Base-by-base conservation (phyloP, 2,888 invertebrate genomes). In the Drosophila mimica region DNA sequence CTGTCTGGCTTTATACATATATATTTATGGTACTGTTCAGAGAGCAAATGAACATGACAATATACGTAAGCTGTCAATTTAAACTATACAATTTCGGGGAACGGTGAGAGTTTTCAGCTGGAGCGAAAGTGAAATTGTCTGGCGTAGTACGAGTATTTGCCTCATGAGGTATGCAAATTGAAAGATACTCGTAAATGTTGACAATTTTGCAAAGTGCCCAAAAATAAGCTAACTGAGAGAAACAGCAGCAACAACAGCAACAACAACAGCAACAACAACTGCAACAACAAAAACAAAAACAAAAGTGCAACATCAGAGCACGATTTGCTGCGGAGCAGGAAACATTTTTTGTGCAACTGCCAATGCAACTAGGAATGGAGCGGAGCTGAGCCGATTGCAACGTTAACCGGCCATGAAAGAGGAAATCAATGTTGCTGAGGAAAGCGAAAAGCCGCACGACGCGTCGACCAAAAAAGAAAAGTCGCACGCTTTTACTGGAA, bases 401-500 rank as follows among this genome's bases (percentile, higher is more conserved):
- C 69, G 69, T 6, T 74, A 88, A 83, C 83, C 88, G 84, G 83
- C 84, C 87, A 84, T 84, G 89, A 85, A 85, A 85, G 84, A 85
- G 84, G 84, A 85, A 85, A 85, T 85, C 84, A 85, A 89, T 87
- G 87, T 83, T 81, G 87, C 74, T 69, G 67, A 53, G 76, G 71
- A 80, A 49, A 49, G 30, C 30, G 30, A 49, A 46, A 79, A 74
- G 79, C 79, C 51, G 61, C 64, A 58, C 66, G 76, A 64, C 84
- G 63, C 49, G 49, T 49, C 17, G 54, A 34, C 51, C 36, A 54
- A 53, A 70, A 74, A 73, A 76, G 73, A 87, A 83, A 87, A 89
- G 79, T 85, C 81, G 61, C 87, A 84, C 84, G 89, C 81, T 86
- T 74, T 86, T 78, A 69, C 70, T 77, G 76, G 66, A 85, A 79